phyloP scores from a whole-genome alignment of 2,113 vertebrate species.

The Alosa alosa region DNA sequence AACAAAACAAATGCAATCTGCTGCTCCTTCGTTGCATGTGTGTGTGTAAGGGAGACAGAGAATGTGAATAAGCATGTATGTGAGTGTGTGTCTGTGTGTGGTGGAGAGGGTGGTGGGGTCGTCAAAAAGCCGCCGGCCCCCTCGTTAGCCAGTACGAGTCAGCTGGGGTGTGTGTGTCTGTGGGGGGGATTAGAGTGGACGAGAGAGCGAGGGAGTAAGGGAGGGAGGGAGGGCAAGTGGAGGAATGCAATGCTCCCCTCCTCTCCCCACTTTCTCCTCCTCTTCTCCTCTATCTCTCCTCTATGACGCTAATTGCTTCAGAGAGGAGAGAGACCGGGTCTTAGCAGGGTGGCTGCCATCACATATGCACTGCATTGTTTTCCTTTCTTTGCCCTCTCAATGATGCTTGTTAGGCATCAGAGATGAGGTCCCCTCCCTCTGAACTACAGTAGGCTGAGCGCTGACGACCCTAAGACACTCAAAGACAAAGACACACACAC shows the following conservation, averaged over 20 bases:
- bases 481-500: not conserved
- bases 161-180: not conserved
- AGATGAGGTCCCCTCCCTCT: constrained; percentile 37
- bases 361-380: constrained; percentile 65
- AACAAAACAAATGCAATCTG: constrained; percentile 59
- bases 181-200: not conserved
- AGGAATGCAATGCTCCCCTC: constrained; percentile 60
- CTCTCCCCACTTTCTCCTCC: constrained; percentile 29
- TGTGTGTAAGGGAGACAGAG: constrained; percentile 19
- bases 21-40: constrained; percentile 35
- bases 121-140: constrained; percentile 63
- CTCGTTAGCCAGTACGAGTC: constrained; percentile 61
- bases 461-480: constrained; percentile 6
- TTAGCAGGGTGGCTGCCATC: constrained; percentile 35
- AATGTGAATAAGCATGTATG: not conserved
- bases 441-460: not conserved
- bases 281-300: constrained; percentile 40
- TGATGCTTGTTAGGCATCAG: constrained; percentile 56
- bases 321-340: constrained; percentile 50
- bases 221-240: constrained; percentile 47
- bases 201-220: not conserved
- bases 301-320: constrained; percentile 68
- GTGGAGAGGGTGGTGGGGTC: constrained; percentile 43
- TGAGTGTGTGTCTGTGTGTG: constrained; percentile 23
- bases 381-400: constrained; percentile 55